These are phyloP conservation scores for Trissoscelio sp. DNA, from an alignment of 2,888 invertebrate genomes.

Conservation along the genomic window DNA sequence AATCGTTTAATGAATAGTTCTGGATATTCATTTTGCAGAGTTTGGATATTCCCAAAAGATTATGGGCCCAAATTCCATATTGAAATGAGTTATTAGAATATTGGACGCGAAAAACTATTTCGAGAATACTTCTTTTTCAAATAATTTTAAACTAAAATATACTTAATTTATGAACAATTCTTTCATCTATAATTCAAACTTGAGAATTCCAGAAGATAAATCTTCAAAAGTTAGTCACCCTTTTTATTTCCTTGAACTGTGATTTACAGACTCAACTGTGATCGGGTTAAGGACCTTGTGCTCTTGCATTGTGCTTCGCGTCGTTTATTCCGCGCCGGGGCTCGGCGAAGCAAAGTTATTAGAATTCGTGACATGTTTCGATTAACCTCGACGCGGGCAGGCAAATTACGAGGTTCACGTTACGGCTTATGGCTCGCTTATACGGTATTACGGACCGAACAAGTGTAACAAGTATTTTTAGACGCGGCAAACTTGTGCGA, in stretches of 20 bases:
- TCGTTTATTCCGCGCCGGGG: not conserved
- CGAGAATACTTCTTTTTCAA: too few species aligned
- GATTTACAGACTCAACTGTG: not conserved
- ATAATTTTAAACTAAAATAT: too few species aligned
- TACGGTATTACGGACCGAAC: not conserved
- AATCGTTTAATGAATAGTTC: too few species aligned
- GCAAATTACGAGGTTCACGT: slow-evolving; percentile 29
- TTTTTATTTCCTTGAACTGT: not conserved
- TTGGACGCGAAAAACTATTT: too few species aligned
- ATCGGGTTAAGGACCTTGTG: slow-evolving; percentile 29
- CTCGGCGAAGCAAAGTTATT: slow-evolving; percentile 16
- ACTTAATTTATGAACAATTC: too few species aligned
- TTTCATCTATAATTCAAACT: too few species aligned
- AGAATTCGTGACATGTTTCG: slow-evolving; percentile 53
- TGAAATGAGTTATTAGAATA: too few species aligned
- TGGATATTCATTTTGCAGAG: too few species aligned
- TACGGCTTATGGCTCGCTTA: not conserved
- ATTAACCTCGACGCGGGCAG: slow-evolving; percentile 28
- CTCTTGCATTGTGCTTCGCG: not conserved
- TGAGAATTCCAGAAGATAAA: too few species aligned
- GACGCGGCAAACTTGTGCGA: slow-evolving; percentile 17
- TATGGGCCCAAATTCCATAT: too few species aligned
- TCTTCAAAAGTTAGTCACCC: too few species aligned
- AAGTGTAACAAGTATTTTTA: slow-evolving; percentile 40
- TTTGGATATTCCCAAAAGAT: too few species aligned